These are phyloP conservation scores for Limanda limanda DNA, from an alignment of 2,113 vertebrate species.

Conservation along the genomic window DNA sequence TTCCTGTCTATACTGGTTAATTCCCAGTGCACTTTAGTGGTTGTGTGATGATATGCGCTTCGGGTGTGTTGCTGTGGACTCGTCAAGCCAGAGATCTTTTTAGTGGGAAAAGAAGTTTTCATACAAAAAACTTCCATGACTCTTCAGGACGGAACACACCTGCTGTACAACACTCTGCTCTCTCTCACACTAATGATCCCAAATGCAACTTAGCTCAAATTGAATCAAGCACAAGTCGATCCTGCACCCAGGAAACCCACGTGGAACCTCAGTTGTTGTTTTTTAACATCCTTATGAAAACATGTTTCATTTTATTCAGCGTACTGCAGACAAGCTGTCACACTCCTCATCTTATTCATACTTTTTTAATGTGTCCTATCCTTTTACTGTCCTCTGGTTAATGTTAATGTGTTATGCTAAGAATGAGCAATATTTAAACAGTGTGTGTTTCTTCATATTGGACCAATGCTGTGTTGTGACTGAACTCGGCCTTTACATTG, in stretches of 20 bases:
- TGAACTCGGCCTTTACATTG: background rate
- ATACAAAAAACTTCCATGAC: no score
- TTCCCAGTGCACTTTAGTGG: no score
- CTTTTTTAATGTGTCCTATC: background rate
- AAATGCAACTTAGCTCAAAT: constrained; percentile 21
- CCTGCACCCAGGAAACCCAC: constrained; percentile 17
- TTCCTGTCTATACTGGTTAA: no score
- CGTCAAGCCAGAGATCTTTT: no score
- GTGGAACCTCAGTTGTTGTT: constrained; percentile 16
- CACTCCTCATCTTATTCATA: background rate
- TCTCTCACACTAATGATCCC: constrained; percentile 2
- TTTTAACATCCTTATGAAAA: background rate
- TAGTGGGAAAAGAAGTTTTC: no score
- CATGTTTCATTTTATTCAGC: background rate
- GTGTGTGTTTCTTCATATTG: constrained; percentile 15
- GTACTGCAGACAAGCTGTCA: background rate
- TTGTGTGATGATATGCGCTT: no score
- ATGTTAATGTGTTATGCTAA: constrained; percentile 7
- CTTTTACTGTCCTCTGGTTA: constrained; percentile 1
- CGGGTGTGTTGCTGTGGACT: no score
- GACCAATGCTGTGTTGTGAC: constrained; percentile 30
- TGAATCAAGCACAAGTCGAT: constrained; percentile 11
- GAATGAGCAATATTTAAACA: constrained; percentile 36
- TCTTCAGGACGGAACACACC: constrained; percentile 7
- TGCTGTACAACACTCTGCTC: background rate